Conservation (phyloP, 2,113 vertebrate genomes). For the Oncorhynchus masou region DNA sequence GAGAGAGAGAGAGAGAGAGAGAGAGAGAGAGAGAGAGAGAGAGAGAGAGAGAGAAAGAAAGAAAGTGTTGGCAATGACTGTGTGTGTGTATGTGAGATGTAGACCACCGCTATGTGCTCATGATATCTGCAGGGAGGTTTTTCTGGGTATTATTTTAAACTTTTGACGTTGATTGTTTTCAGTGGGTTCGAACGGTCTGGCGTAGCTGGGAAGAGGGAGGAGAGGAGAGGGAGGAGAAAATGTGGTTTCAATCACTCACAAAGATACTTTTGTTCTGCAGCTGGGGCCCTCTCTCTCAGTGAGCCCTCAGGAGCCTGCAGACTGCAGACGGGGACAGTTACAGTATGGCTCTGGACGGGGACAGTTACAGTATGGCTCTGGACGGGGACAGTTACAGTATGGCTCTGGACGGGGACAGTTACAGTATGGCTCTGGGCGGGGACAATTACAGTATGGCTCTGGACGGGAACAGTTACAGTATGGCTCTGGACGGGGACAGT, state of each 20-base stretch:
- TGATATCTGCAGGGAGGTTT: slow-evolving; percentile 29
- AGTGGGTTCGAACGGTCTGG: slow-evolving; percentile 53
- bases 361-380: too few relatives aligned
- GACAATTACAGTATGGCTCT: too few relatives aligned
- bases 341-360: too few relatives aligned
- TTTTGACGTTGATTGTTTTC: slow-evolving; percentile 63
- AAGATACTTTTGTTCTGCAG: slow-evolving; percentile 77
- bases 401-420: too few relatives aligned
- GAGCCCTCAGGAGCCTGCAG: slow-evolving; percentile 24
- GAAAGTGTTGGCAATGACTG: neutral
- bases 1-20: too few relatives aligned
- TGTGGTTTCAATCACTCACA: slow-evolving; percentile 69
- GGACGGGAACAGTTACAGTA: too few relatives aligned
- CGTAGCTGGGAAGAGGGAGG: slow-evolving; percentile 24
- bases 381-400: too few relatives aligned
- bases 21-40: neutral
- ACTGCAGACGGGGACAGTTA: slow-evolving; percentile 21
- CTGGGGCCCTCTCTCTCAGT: slow-evolving; percentile 36
- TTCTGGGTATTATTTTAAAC: slow-evolving; percentile 63
- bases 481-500: too few relatives aligned
- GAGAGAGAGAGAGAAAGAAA: neutral
- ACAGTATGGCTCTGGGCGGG: too few relatives aligned
- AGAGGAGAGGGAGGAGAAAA: slow-evolving; percentile 48
- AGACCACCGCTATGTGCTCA: neutral
- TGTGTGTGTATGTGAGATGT: neutral